Evolutionary conservation across 2,888 invertebrate genomes (phyloP).

Genomic region (Neoitamus cyanurus): DNA sequence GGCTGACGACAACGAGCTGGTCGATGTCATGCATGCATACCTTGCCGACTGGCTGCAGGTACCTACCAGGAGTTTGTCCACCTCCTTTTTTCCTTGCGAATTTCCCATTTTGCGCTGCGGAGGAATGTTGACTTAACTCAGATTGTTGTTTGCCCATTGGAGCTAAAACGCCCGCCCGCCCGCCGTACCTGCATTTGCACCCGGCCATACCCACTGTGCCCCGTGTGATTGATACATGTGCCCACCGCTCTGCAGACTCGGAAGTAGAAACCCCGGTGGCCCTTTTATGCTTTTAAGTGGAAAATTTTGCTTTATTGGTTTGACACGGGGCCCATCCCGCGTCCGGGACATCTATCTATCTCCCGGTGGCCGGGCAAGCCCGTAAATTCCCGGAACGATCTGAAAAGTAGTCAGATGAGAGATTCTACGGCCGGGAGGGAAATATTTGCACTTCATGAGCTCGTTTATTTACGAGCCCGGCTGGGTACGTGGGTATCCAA

Average conservation of each 20-base stretch:
- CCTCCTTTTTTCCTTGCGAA: not conserved
- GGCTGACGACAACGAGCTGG: conserved; percentile 1
- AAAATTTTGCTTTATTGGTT: conserved; percentile 32
- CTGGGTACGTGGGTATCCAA: not conserved
- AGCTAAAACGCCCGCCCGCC: not conserved
- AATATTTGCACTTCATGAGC: conserved; percentile 26
- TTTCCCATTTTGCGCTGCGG: not conserved
- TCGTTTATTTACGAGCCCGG: not conserved
- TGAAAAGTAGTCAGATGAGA: conserved; percentile 22
- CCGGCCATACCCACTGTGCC: not conserved
- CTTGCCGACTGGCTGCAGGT: not conserved
- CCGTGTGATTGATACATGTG: conserved; percentile 11
- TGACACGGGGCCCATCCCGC: not conserved
- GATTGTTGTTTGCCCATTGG: conserved; percentile 19
- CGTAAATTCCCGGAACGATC: not conserved
- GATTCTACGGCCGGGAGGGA: not conserved
- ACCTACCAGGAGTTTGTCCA: not conserved
- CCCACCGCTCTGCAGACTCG: not conserved
- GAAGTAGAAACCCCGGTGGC: not conserved
- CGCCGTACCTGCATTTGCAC: not conserved
- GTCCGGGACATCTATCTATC: not conserved
- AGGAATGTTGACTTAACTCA: not conserved
- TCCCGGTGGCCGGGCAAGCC: not conserved
- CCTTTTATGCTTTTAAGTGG: conserved; percentile 16
- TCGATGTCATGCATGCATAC: conserved; percentile 31